Evolutionary conservation across 1,140 invertebrate species (phyloP), one percentile per base, ranked within the genome.

Genomic region (Heliconius nattereri): DNA sequence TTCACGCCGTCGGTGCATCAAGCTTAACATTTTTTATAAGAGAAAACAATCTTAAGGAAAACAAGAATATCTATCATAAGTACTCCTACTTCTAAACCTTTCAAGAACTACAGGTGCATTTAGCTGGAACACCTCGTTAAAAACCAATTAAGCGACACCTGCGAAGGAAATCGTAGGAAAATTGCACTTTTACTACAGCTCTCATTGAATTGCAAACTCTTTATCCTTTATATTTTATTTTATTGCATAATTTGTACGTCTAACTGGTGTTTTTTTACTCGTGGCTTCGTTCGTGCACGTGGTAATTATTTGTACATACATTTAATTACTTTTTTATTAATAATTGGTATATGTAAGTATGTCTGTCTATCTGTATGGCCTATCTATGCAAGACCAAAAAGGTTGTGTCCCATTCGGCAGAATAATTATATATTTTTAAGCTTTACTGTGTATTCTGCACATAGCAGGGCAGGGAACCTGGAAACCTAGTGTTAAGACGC

Each of bases 131-230:
- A 66, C 54, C 79, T 80, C 79, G 79, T 80, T 80, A 80, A 80
- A 80, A 80, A 80, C 75, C 79, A 80, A 80, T 80, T 80, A 80
- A 76, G 74, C 57, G 75, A 76, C 75, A 80, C 79, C 75, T 72
- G 74, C 74, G 29, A 60, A 79, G 74, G 78, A 73, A 79, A 81
- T 75, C 66, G 57, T 77, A 71, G 75, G 49, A 75, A 73, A 74
- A 76, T 79, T 76, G 72, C 74, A 66, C 32, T 75, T 60, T 79
- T 73, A 73, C 26, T 45, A 45, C 60, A 35, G 52, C 52, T 32
- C 29, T 75, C 60, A 66, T 66, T 66, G 60, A 66, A 66, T 66
- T 66, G 60, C 60, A 66, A 66, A 66, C 60, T 66, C 29, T 29
- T 66, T 66, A 66, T 29, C 23, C 23, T 66, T 66, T 66, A 5